phyloP scores from a whole-genome alignment of 2,888 invertebrate species.

The Oxyscelio sp. region DNA sequence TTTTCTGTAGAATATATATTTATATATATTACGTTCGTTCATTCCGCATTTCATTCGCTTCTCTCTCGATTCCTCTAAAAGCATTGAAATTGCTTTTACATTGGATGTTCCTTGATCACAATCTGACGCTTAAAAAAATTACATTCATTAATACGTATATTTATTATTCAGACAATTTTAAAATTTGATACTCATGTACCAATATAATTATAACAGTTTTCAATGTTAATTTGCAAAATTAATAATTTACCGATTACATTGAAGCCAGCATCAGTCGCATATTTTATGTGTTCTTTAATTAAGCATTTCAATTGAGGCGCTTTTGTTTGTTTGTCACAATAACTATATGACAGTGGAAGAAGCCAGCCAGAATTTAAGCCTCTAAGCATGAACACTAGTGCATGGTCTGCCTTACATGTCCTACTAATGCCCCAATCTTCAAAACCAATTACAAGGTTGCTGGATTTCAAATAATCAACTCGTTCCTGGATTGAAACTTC shows the following conservation, averaged over 20 bases:
- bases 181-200: background rate
- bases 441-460: slow-evolving; percentile 57
- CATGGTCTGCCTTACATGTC: slow-evolving; percentile 57
- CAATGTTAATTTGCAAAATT: background rate
- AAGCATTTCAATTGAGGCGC: slow-evolving; percentile 37
- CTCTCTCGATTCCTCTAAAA: background rate
- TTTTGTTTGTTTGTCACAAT: slow-evolving; percentile 53
- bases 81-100: background rate
- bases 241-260: slow-evolving; percentile 12
- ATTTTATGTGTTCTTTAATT: slow-evolving; percentile 50
- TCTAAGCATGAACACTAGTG: slow-evolving; percentile 61
- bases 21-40: background rate
- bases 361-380: slow-evolving; percentile 49
- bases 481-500: slow-evolving; percentile 32
- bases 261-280: slow-evolving; percentile 47
- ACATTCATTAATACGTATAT: background rate
- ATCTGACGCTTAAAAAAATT: background rate
- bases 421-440: slow-evolving; percentile 62
- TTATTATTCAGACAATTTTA: background rate
- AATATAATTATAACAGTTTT: background rate
- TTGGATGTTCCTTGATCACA: slow-evolving; percentile 19
- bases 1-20: background rate
- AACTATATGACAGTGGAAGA: slow-evolving; percentile 51
- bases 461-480: slow-evolving; percentile 12
- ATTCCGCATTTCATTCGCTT: background rate